Conservation (phyloP, 1,140 invertebrate genomes). For the Phymorhynchus buccinoides region DNA sequence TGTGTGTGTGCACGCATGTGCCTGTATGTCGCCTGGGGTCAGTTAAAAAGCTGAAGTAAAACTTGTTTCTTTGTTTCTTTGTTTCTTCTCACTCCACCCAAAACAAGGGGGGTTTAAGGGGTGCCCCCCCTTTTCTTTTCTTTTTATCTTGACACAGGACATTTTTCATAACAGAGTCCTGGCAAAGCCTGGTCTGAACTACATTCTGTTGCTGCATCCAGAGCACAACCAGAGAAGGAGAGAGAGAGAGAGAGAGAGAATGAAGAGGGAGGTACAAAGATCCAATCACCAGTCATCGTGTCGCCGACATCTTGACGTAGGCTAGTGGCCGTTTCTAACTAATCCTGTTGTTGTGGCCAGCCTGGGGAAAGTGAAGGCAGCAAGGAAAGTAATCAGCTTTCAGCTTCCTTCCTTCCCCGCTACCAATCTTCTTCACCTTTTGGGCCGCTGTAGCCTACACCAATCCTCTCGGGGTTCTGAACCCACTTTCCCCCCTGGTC, state of each 20-base stretch:
- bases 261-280: not conserved
- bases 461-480: not conserved
- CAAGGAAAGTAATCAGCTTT: conserved; percentile 17
- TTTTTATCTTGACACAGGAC: no score
- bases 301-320: not conserved
- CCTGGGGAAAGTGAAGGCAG: not conserved
- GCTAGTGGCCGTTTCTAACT: not conserved
- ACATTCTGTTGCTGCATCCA: not conserved
- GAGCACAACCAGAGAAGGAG: not conserved
- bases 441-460: not conserved
- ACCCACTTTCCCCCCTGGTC: not conserved
- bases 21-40: not conserved
- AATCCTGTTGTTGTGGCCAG: conserved; percentile 7
- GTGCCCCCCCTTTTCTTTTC: no score
- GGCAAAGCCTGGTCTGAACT: not conserved
- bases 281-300: not conserved
- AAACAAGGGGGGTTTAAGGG: no score
- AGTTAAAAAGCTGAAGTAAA: no score
- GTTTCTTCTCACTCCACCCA: no score
- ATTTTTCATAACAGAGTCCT: no score
- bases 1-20: not conserved
- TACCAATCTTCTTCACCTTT: not conserved
- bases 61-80: no score
- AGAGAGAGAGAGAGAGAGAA: no score
- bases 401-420: not conserved